These are phyloP conservation scores for Neria commutata DNA, from an alignment of 2,888 invertebrate species.

Conservation along the genomic window DNA sequence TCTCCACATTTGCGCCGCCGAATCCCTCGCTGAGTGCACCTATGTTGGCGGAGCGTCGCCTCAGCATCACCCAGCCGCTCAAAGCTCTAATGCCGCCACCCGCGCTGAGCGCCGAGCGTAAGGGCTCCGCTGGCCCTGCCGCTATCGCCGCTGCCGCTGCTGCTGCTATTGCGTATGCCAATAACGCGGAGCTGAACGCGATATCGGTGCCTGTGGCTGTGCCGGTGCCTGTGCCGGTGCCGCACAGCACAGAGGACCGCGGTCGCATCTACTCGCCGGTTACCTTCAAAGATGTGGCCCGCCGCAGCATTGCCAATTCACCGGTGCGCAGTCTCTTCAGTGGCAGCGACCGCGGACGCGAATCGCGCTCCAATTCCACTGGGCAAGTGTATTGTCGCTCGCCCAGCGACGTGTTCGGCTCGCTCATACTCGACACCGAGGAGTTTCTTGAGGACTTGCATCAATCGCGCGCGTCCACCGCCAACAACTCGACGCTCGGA, in stretches of 20 bases:
- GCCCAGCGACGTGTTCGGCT: conserved; percentile 67
- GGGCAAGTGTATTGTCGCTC: conserved; percentile 66
- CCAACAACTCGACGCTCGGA: conserved; percentile 41
- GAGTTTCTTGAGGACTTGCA: conserved; percentile 64
- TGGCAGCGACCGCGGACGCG: conserved; percentile 54
- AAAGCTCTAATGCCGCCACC: conserved; percentile 36
- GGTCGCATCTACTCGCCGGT: conserved; percentile 81
- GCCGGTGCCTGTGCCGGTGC: conserved; percentile 19
- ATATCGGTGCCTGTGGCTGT: too few species aligned
- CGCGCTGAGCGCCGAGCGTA: conserved; percentile 22
- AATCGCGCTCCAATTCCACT: conserved; percentile 75
- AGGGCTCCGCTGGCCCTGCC: conserved; percentile 5
- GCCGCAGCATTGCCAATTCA: conserved; percentile 79
- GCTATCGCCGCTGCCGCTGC: conserved; percentile 40
- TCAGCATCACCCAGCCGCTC: conserved; percentile 20
- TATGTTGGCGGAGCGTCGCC: conserved; percentile 16
- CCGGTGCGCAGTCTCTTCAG: conserved; percentile 66
- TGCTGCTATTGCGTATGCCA: conserved; percentile 35
- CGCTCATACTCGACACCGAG: conserved; percentile 66
- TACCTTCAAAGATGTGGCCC: conserved; percentile 82
- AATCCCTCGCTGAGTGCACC: background rate
- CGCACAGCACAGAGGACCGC: conserved; percentile 64
- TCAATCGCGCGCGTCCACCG: conserved; percentile 51
- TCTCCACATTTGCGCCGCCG: conserved; percentile 35
- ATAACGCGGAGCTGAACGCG: conserved; percentile 11